Evolutionary conservation across 2,797 vertebrate genomes (phyloP), one percentile per base, ranked within the genome.

Genomic region (Allobates femoralis): DNA sequence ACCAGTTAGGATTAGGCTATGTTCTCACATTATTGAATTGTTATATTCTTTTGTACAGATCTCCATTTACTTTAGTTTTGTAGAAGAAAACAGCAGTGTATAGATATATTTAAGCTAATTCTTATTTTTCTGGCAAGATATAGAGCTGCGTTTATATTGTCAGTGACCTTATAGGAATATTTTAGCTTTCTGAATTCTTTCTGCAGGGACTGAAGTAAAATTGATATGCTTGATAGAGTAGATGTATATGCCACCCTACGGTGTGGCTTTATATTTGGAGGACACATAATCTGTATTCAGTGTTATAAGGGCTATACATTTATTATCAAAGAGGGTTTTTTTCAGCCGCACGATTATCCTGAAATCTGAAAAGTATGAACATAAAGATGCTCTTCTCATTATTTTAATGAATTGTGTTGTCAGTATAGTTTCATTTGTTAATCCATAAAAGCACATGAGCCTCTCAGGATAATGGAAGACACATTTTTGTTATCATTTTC

Each of bases 301-400:
- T 73, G 81, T 83, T 83, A 83, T n/a, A 82, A 83, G 81, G 81
- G 81, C 69, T 82, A 82, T 56, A 73, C 50, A 73, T 34, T 79
- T 60, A 46, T 15, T 62, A 60, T 37, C 3, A 41, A n/a, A 23
- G 0, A 3, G 41, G 16, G 21, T 46, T 10, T 46, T 10, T 46
- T 46, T 46, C 34, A 75, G 23, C 8, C 2, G 51, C 23, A 71
- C 34, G 30, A 34, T 23, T 53, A 41, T 6, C n/a, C 30, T 81
- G 55, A 53, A 1, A 50, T 46, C 2, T 26, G 19, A 81, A 67
- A 67, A 14, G 62, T 81, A 23, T 23, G 2, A 73, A 37, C 23
- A 58, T 82, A 69, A 51, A 51, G 28, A 34, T 60, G n/a, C n/a
- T 46, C 26, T 62, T 37, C 32, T 81, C 26, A 66, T 55, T 62